Base-by-base conservation (phyloP, 1,140 invertebrate genomes). In the Coenobita brevimanus region DNA sequence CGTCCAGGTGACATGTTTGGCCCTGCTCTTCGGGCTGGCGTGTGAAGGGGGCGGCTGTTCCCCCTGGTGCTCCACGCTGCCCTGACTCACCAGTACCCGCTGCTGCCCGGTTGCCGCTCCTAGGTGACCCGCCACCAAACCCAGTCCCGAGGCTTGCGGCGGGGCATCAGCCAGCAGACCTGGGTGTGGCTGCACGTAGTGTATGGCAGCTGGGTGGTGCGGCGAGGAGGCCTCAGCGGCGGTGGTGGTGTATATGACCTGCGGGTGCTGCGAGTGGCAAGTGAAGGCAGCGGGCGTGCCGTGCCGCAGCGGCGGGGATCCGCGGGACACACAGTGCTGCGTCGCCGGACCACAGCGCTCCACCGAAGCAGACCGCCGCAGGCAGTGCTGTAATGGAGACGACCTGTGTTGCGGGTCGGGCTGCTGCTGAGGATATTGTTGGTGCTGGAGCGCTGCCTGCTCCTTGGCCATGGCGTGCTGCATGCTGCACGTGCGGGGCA, bases 1-100 rank as follows among this genome's bases (percentile, higher is more conserved):
- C 4, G 85, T 60, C 85, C 85, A 87, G 21, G 85, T 87, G 36
- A 87, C 76, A 76, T 87, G 85, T 46, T 81, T 87, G 46, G 76
- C 85, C 46, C 85, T 69, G 30, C 46, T 80, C 64, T 87, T 87
- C 43, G 85, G 85, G 50, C 85, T 87, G 17, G 76, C 60, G 76
- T 87, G 84, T 17, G 57, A 54, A 3, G 67, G n/a, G 2, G 24
- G 38, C 17, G 75, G 46, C 21, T 75, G 46, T 21, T 81, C 76
- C 4, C 41, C 46, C 4, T 43, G 15, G 57, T 79, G 43, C 30
- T 79, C 84, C 38, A 69, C 17, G 3, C 73, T 67, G 10, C 64
- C 76, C 27, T 87, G 64, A 15, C 6, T 24, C 17, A 87, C 62
- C 3, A 80, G 33, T 27, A 13, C 79, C 41, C 69, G 33, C 69